Percentiles rank a stretch among this genome's conserved stretches.
Evolutionary conservation across 1,140 invertebrate species (phyloP).

Genomic region (Eufriesea mexicana): DNA sequence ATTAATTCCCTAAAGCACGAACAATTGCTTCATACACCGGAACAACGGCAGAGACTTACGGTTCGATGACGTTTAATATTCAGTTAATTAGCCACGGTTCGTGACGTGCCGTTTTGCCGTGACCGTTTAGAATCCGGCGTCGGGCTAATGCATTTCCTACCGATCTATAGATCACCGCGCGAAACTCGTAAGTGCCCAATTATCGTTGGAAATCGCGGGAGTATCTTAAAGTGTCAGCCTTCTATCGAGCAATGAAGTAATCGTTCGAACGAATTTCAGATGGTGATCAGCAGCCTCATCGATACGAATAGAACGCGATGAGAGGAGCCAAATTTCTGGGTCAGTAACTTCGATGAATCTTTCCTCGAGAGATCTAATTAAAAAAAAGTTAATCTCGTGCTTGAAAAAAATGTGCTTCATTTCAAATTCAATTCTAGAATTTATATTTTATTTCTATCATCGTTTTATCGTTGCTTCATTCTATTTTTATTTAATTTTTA

Average conservation of each 20-base stretch:
- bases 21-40: background rate
- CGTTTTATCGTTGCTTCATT: no score
- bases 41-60: background rate
- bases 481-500: no score
- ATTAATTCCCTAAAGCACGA: background rate
- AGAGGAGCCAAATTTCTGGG: background rate
- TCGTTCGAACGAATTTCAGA: background rate
- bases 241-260: background rate
- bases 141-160: background rate
- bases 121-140: background rate
- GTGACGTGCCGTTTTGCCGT: background rate
- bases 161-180: background rate
- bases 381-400: no score
- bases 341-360: background rate
- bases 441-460: no score
- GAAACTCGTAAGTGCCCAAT: background rate
- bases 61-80: constrained; percentile 11
- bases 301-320: constrained; percentile 9
- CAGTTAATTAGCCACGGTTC: constrained; percentile 14
- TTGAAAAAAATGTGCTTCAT: no score
- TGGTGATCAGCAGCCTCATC: no score
- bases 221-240: background rate
- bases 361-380: no score
- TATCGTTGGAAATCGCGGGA: background rate
- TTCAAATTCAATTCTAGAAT: no score